Conservation (phyloP, 2,888 invertebrate species). For the Cantharis nigra region DNA sequence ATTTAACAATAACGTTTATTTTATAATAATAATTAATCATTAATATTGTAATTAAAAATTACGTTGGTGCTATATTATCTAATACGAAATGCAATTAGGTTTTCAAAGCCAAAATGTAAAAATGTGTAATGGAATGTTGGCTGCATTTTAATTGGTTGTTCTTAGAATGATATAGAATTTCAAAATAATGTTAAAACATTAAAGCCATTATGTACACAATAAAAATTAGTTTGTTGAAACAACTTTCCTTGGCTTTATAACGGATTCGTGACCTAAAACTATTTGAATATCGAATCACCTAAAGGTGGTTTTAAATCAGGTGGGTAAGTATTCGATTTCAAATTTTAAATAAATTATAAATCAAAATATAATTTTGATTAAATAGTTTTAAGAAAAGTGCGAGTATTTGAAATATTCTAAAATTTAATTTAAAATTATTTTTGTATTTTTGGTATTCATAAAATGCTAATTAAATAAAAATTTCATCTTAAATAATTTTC, state of each 20-base stretch:
- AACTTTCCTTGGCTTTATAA: neutral
- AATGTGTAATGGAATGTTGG: neutral
- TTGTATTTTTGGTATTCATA: no score
- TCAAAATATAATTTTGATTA: neutral
- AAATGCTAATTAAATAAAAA: no score
- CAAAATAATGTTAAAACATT: neutral
- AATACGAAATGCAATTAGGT: neutral
- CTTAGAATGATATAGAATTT: neutral
- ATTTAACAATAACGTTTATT: neutral
- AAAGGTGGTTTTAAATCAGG: neutral
- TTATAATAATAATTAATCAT: neutral
- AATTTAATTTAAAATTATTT: neutral
- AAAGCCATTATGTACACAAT: neutral
- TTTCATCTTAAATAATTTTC: no score
- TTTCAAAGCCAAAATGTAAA: neutral
- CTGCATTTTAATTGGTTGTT: neutral
- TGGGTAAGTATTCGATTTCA: neutral
- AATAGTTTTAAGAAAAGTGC: neutral
- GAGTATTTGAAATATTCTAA: neutral
- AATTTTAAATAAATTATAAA: neutral
- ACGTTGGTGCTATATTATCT: neutral
- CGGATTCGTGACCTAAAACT: constrained; percentile 10
- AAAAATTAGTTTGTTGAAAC: neutral
- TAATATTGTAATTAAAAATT: neutral
- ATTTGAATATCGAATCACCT: neutral